These are phyloP conservation scores for Lycodopsis pacificus DNA, from an alignment of 2,797 vertebrate species.

Conservation along the genomic window DNA sequence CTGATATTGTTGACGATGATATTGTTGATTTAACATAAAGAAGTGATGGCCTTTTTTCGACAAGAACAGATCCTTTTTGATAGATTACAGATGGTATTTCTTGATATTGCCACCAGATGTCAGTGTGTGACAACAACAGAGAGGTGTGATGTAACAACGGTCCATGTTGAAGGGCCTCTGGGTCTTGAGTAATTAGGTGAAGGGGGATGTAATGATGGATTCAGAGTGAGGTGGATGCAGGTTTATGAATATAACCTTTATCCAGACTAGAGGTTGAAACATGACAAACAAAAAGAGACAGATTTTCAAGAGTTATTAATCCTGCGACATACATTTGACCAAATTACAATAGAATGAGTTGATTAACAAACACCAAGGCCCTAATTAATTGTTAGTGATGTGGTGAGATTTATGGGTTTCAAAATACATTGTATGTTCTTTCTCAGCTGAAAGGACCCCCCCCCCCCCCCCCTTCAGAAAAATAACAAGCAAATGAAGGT, in stretches of 20 bases:
- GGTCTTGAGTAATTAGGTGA: conserved; percentile 66
- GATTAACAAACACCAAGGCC: background rate
- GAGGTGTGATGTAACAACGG: conserved; percentile 59
- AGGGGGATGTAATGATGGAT: conserved; percentile 53
- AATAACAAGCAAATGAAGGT: background rate
- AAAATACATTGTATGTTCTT: background rate
- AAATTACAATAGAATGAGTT: background rate
- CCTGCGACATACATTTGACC: background rate
- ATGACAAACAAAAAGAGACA: conserved; percentile 8
- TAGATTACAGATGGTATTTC: conserved; percentile 3
- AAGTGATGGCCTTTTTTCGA: background rate
- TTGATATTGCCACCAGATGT: conserved; percentile 71
- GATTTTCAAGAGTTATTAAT: background rate
- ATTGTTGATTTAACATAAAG: background rate
- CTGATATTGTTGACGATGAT: background rate
- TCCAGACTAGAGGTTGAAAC: conserved; percentile 43
- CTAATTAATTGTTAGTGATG: background rate
- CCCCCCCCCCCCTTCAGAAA: background rate
- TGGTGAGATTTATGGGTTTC: background rate
- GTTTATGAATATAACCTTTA: conserved; percentile 60
- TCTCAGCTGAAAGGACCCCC: background rate
- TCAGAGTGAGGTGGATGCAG: conserved; percentile 31
- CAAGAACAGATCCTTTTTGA: background rate
- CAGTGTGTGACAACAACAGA: conserved; percentile 63
- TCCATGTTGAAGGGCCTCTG: conserved; percentile 37